These are phyloP conservation scores for Brienomyrus longianalis DNA, from an alignment of 2,113 vertebrate genomes.

Conservation along the genomic window DNA sequence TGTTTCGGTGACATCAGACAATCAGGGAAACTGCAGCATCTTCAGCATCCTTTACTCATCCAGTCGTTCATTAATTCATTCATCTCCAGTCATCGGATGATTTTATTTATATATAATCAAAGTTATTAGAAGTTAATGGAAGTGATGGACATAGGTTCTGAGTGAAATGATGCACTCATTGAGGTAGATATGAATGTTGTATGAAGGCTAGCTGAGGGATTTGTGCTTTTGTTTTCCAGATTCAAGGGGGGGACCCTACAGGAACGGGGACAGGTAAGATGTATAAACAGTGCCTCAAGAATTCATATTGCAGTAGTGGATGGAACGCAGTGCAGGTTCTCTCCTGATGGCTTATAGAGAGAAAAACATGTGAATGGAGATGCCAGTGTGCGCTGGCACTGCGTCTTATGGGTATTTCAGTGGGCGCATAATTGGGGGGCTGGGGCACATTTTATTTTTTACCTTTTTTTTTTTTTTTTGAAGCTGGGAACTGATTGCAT, in stretches of 20 bases:
- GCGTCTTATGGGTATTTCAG: background rate
- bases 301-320: background rate
- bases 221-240: constrained; percentile 57
- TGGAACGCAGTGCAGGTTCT: background rate
- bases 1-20: background rate
- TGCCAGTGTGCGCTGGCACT: background rate
- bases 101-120: background rate
- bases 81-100: background rate
- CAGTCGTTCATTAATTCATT: background rate
- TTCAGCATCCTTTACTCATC: background rate
- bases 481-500: background rate
- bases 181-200: background rate
- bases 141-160: background rate
- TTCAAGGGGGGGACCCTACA: constrained; percentile 93
- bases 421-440: background rate
- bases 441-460: background rate
- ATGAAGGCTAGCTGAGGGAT: background rate
- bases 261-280: constrained; percentile 85
- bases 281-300: background rate
- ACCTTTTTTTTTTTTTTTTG: background rate
- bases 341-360: background rate
- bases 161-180: background rate
- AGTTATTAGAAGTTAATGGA: background rate
- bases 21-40: background rate
- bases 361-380: no score